Conservation (phyloP, 2,797 vertebrate species). For the Spatula versicolor region DNA sequence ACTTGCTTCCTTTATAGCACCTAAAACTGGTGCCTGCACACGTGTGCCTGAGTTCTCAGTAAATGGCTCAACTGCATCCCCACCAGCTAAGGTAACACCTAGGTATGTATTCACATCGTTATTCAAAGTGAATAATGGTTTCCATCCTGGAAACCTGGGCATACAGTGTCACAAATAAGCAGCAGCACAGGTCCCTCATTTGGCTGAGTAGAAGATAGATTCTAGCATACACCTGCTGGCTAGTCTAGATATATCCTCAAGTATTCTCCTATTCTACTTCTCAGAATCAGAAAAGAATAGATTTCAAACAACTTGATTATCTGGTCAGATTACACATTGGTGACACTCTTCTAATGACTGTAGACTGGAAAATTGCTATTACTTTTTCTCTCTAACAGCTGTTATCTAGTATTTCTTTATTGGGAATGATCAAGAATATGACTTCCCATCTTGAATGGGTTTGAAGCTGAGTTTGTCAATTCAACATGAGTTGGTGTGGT, state of each 20-base stretch:
- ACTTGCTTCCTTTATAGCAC: not conserved
- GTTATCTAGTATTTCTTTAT: not conserved
- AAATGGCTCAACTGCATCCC: not conserved
- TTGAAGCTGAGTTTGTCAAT: not conserved
- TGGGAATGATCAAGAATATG: not conserved
- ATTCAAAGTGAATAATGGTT: not conserved
- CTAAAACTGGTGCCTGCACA: not conserved
- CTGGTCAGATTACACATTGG: not conserved
- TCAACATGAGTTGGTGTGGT: not conserved
- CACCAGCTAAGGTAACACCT: not conserved
- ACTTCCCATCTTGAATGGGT: accelerated
- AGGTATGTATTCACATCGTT: not conserved
- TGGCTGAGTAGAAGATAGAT: not conserved
- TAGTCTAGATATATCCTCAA: not conserved
- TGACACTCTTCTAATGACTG: not conserved
- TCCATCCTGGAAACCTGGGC: not conserved
- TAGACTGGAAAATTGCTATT: not conserved
- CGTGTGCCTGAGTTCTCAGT: not conserved
- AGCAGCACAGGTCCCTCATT: accelerated
- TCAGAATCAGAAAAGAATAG: not conserved
- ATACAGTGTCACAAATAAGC: not conserved
- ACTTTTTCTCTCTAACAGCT: not conserved
- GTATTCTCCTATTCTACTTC: not conserved
- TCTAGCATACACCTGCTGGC: not conserved
- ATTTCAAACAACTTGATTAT: not conserved